Conservation (phyloP, 2,888 invertebrate species). For the Platerodrilus igneus region DNA sequence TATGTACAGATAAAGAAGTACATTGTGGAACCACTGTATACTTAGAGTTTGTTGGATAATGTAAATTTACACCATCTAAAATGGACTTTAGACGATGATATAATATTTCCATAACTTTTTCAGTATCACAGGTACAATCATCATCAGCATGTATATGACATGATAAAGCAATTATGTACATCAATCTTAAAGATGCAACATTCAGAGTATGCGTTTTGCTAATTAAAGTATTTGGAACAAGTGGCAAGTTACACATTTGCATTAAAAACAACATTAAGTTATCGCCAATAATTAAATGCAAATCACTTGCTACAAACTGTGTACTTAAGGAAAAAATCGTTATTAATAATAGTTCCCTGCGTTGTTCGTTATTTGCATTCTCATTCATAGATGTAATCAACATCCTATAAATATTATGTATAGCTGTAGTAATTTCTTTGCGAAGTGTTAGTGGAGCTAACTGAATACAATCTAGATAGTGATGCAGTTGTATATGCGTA, state of each 20-base stretch:
- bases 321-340: slow-evolving; percentile 55
- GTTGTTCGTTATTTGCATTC: slow-evolving; percentile 35
- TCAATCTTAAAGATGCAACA: slow-evolving; percentile 51
- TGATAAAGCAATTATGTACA: slow-evolving; percentile 55
- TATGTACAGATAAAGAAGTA: slow-evolving; percentile 45
- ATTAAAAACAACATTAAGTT: slow-evolving; percentile 51
- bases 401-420: slow-evolving; percentile 53
- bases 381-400: slow-evolving; percentile 49
- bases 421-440: slow-evolving; percentile 50
- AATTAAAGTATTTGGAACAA: slow-evolving; percentile 29
- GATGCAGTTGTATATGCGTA: slow-evolving; percentile 48
- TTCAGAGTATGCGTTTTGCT: slow-evolving; percentile 42
- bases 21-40: too few relatives aligned
- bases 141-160: slow-evolving; percentile 52
- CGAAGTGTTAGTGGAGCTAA: slow-evolving; percentile 51
- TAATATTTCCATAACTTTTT: slow-evolving; percentile 52
- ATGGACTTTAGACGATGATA: slow-evolving; percentile 49
- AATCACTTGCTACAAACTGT: slow-evolving; percentile 53
- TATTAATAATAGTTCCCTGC: slow-evolving; percentile 49
- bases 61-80: too few relatives aligned
- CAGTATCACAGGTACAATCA: slow-evolving; percentile 48
- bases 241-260: slow-evolving; percentile 32
- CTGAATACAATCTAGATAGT: slow-evolving; percentile 56
- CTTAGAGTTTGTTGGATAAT: too few relatives aligned
- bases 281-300: slow-evolving; percentile 54